These are phyloP conservation scores for Limnothrissa miodon DNA, from an alignment of 2,113 vertebrate species.

Conservation along the genomic window DNA sequence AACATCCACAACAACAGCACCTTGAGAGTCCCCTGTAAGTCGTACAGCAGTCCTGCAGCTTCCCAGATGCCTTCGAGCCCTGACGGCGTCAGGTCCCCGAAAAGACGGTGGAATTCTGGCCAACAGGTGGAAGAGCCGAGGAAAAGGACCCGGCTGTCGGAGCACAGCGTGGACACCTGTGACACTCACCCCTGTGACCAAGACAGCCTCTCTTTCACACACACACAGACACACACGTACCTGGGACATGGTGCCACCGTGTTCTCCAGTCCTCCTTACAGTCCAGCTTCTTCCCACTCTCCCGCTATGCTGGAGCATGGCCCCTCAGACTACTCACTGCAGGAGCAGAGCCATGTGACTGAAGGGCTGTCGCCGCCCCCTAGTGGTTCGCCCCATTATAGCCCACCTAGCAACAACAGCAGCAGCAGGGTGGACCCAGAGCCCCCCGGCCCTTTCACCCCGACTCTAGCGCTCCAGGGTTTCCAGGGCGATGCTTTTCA, in stretches of 20 bases:
- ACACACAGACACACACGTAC: not conserved
- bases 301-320: conserved; percentile 52
- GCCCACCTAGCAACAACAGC: conserved; percentile 34
- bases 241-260: conserved; percentile 39
- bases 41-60: conserved; percentile 11
- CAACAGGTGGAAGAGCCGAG: conserved; percentile 45
- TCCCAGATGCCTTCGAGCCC: conserved; percentile 38
- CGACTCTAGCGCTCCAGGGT: conserved; percentile 32
- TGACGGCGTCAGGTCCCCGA: conserved; percentile 37
- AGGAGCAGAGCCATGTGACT: conserved; percentile 44
- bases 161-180: conserved; percentile 24
- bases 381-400: conserved; percentile 49
- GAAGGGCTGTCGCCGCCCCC: conserved; percentile 55
- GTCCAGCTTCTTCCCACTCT: conserved; percentile 61
- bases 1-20: conserved; percentile 49
- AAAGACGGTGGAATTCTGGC: conserved; percentile 53
- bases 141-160: conserved; percentile 39
- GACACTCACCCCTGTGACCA: conserved; percentile 25
- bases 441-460: conserved; percentile 42
- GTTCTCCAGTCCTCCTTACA: conserved; percentile 65
- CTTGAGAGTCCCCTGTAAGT: conserved; percentile 34
- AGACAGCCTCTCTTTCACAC: conserved; percentile 45
- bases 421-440: conserved; percentile 9
- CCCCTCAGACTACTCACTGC: conserved; percentile 53
- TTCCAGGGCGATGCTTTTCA: conserved; percentile 41